phyloP scores from a whole-genome alignment of 2,888 invertebrate genomes.

The Tinea trinotella region DNA sequence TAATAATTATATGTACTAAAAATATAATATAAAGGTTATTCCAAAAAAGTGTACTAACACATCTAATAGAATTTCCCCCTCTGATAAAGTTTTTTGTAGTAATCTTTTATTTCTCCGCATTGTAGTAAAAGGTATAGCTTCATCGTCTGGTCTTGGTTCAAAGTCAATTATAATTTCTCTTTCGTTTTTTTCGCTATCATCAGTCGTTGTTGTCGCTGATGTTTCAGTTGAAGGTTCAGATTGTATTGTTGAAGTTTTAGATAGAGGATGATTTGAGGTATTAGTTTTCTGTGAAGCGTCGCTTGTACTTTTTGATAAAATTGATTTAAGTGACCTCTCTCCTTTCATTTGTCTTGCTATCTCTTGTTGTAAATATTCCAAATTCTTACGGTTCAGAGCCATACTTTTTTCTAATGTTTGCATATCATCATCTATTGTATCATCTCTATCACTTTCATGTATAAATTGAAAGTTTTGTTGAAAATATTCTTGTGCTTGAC shows the following conservation, averaged over 20 bases:
- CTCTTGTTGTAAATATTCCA: conserved; percentile 67
- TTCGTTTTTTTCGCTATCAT: conserved; percentile 75
- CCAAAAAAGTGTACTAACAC: conserved; percentile 43
- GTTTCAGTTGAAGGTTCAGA: conserved; percentile 69
- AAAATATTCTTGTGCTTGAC: conserved; percentile 64
- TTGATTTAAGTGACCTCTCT: conserved; percentile 52
- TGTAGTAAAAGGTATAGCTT: conserved; percentile 76
- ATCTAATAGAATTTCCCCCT: conserved; percentile 82
- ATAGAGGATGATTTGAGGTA: conserved; percentile 53
- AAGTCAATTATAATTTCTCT: conserved; percentile 90
- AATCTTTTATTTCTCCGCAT: conserved; percentile 59
- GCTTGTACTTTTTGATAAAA: conserved; percentile 59
- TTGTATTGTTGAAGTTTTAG: conserved; percentile 66
- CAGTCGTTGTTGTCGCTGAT: conserved; percentile 64
- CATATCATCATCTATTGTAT: conserved; percentile 66
- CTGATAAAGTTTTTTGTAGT: conserved; percentile 84
- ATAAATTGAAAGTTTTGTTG: conserved; percentile 70
- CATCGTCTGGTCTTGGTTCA: conserved; percentile 80
- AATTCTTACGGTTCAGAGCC: conserved; percentile 62
- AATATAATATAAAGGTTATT: background rate
- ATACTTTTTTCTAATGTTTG: conserved; percentile 67
- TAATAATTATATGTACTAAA: background rate
- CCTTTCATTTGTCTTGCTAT: conserved; percentile 62
- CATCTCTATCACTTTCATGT: conserved; percentile 66
- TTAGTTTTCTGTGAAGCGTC: conserved; percentile 59